Conservation (phyloP, 2,113 vertebrate genomes). For the Entomyzon cyanotis region DNA sequence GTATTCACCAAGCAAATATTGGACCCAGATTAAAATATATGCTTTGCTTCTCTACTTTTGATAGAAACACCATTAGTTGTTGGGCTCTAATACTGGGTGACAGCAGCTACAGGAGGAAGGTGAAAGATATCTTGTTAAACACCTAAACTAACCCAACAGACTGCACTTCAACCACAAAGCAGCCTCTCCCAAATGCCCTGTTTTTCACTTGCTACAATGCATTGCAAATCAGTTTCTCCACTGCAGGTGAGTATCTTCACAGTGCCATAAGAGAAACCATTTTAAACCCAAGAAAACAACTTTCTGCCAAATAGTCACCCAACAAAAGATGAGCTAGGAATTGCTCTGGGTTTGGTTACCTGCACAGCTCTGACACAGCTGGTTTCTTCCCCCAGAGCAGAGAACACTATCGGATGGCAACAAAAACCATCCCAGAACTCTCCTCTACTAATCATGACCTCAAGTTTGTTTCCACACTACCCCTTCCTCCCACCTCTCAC, state of each 20-base stretch:
- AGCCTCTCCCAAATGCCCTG: too few species aligned
- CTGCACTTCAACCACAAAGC: neutral
- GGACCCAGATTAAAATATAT: neutral
- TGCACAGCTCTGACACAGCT: neutral
- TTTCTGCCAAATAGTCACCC: neutral
- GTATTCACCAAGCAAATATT: neutral
- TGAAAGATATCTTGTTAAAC: neutral
- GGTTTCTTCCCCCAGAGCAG: neutral
- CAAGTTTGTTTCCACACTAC: neutral
- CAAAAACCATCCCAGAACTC: neutral
- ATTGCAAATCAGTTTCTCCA: neutral
- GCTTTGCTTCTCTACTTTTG: neutral
- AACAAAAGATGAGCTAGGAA: neutral
- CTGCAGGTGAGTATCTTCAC: accelerated
- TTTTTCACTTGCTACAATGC: neutral
- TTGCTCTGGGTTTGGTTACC: neutral
- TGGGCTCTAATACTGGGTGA: neutral
- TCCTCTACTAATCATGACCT: neutral
- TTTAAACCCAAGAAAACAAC: neutral
- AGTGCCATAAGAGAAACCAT: neutral
- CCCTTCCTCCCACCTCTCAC: neutral
- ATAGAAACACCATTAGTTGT: neutral
- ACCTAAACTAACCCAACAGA: neutral
- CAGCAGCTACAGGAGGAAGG: neutral
- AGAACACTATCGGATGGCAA: neutral